A percentile compares a stretch with the other conserved stretches of the same genome.
Conservation (phyloP, 2,888 invertebrate species). For the Lordiphosa andalusiaca region DNA sequence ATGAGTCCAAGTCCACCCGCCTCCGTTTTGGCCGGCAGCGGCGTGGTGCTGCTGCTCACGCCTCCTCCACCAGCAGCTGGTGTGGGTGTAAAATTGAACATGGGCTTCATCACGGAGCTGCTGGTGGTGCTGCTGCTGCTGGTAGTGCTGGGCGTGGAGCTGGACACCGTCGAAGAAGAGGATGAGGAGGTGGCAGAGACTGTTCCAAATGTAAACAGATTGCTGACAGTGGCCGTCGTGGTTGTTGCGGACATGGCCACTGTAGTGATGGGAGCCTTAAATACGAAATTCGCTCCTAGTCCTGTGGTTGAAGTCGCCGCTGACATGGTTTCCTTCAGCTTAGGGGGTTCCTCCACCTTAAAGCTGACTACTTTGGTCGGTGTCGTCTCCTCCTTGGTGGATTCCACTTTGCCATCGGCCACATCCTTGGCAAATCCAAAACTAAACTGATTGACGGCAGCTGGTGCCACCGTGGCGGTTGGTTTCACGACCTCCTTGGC, state of each 20-base stretch:
- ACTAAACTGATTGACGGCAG: constrained; percentile 1
- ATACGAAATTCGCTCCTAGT: constrained; percentile 19
- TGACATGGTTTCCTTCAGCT: constrained; percentile 24
- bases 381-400: constrained; percentile 16
- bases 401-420: constrained; percentile 21
- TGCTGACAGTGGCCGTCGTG: not conserved
- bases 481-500: constrained; percentile 9
- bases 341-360: constrained; percentile 12
- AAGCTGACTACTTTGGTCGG: constrained; percentile 5
- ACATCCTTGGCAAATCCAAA: constrained; percentile 21
- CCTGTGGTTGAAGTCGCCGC: constrained; percentile 36
- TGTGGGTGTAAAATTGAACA: constrained; percentile 24
- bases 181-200: constrained; percentile 2
- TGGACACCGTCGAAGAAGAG: constrained; percentile 30
- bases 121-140: constrained; percentile 1
- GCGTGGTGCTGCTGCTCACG: constrained; percentile 25
- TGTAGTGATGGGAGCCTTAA: constrained; percentile 14
- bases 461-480: not conserved
- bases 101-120: constrained; percentile 12
- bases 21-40: not conserved
- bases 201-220: constrained; percentile 30
- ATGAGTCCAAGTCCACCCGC: not conserved
- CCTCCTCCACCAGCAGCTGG: not conserved
- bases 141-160: constrained; percentile 28
- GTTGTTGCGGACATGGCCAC: constrained; percentile 1